Base-by-base conservation (phyloP, 1,140 invertebrate genomes). In the Leptonema lineaticorne region DNA sequence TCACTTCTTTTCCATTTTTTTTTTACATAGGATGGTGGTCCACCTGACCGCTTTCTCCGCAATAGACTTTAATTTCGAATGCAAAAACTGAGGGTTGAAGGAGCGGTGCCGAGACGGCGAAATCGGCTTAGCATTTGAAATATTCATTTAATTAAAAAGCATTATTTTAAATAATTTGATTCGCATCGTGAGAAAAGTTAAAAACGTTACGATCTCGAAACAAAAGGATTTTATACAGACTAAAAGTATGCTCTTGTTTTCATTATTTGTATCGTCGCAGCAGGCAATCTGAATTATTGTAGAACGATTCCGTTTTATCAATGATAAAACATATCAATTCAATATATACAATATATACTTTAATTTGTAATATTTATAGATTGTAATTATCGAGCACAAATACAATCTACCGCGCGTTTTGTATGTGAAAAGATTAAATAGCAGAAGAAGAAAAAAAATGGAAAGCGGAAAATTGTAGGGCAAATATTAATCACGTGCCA, bases 401-500 rank as follows among this genome's bases (percentile, higher is more conserved):
- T n/a, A n/a, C n/a, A n/a, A n/a, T n/a, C n/a, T n/a, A n/a, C n/a
- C n/a, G n/a, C n/a, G n/a, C n/a, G n/a, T n/a, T n/a, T n/a, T n/a
- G n/a, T n/a, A n/a, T n/a, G n/a, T n/a, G n/a, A n/a, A n/a, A n/a
- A n/a, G n/a, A n/a, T n/a, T n/a, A n/a, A n/a, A n/a, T n/a, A n/a
- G n/a, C n/a, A n/a, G n/a, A n/a, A n/a, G n/a, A n/a, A n/a, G n/a
- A n/a, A n/a, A n/a, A n/a, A n/a, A n/a, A n/a, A n/a, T n/a, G n/a
- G n/a, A n/a, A n/a, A n/a, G n/a, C n/a, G n/a, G n/a, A n/a, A n/a
- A n/a, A n/a, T n/a, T 41, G 20, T 24, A 8, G 20, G 22, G 18
- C 50, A 53, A 53, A 53, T 53, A 53, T 53, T 53, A 53, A 53
- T 53, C 50, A 53, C 22, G 20, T 26, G 37, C 37, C 37, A 11